Evolutionary conservation across 2,888 invertebrate species (phyloP).

Genomic region (Lagria hirta): DNA sequence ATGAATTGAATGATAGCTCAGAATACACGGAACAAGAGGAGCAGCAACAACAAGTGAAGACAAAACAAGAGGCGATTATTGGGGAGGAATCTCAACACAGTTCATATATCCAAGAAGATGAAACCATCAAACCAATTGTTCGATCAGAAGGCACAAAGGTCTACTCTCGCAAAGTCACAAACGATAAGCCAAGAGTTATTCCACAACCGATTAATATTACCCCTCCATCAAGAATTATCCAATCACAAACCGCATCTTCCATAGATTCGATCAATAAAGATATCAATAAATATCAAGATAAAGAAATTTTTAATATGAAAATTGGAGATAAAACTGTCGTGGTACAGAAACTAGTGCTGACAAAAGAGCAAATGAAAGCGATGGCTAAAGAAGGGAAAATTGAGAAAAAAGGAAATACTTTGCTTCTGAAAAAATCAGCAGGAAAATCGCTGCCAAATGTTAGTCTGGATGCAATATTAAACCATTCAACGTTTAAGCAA

Average conservation of each 20-base stretch:
- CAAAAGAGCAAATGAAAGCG: slow-evolving; percentile 66
- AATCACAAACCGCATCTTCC: slow-evolving; percentile 30
- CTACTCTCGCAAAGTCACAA: slow-evolving; percentile 38
- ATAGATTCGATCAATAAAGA: slow-evolving; percentile 23
- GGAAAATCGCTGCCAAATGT: slow-evolving; percentile 16
- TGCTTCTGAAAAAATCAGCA: slow-evolving; percentile 16
- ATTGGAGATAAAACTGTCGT: slow-evolving; percentile 64
- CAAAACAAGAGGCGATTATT: too few relatives aligned
- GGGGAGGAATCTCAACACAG: slow-evolving; percentile 10
- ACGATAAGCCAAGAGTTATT: slow-evolving; percentile 24
- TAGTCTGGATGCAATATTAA: slow-evolving; percentile 14
- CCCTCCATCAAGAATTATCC: slow-evolving; percentile 36
- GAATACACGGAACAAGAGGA: slow-evolving; percentile 27
- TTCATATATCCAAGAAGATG: slow-evolving; percentile 25
- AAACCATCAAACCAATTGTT: slow-evolving; percentile 51
- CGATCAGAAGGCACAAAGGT: slow-evolving; percentile 51
- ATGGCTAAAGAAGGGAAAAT: slow-evolving; percentile 69
- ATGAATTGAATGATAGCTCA: slow-evolving; percentile 28
- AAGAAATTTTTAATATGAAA: slow-evolving; percentile 55
- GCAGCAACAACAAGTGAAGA: too few relatives aligned
- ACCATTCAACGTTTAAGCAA: slow-evolving; percentile 4
- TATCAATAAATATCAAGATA: slow-evolving; percentile 42
- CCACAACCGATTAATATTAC: slow-evolving; percentile 28
- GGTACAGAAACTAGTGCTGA: slow-evolving; percentile 67
- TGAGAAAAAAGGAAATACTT: slow-evolving; percentile 57